Percentiles rank a stretch among this genome's conserved stretches.
phyloP scores from a whole-genome alignment of 1,140 invertebrate species.

The Zaprionus davidi region DNA sequence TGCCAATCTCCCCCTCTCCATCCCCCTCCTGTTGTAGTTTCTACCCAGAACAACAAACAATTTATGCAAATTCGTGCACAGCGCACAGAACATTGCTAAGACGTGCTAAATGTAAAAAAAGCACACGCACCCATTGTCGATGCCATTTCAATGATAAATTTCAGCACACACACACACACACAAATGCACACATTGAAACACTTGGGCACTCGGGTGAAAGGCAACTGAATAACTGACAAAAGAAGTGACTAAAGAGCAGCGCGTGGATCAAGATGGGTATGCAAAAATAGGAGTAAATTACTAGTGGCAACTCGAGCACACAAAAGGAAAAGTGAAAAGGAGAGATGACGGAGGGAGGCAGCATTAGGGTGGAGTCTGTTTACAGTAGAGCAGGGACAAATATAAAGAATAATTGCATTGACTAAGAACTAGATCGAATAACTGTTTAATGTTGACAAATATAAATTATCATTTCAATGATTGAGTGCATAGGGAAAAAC shows the following conservation, averaged over 20 bases:
- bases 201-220: not conserved
- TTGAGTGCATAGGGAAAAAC: not conserved
- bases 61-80: constrained; percentile 69
- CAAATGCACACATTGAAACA: constrained; percentile 18
- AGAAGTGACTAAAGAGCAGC: constrained; percentile 20
- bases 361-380: not conserved
- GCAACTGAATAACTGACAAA: constrained; percentile 24
- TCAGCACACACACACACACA: constrained; percentile 37
- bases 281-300: constrained; percentile 6
- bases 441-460: not conserved
- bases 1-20: not conserved
- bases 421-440: not conserved
- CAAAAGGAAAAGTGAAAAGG: not conserved
- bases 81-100: constrained; percentile 56
- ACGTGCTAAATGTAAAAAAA: constrained; percentile 58
- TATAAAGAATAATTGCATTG: constrained; percentile 5
- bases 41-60: constrained; percentile 52
- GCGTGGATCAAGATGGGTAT: constrained; percentile 27
- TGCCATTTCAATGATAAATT: constrained; percentile 75
- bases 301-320: constrained; percentile 1
- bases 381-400: not conserved
- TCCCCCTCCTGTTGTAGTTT: constrained; percentile 38
- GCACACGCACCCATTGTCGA: constrained; percentile 56
- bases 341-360: not conserved
- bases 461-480: not conserved